Evolutionary conservation across 2,888 invertebrate genomes (phyloP).

Genomic region (Acrobasis suavella): DNA sequence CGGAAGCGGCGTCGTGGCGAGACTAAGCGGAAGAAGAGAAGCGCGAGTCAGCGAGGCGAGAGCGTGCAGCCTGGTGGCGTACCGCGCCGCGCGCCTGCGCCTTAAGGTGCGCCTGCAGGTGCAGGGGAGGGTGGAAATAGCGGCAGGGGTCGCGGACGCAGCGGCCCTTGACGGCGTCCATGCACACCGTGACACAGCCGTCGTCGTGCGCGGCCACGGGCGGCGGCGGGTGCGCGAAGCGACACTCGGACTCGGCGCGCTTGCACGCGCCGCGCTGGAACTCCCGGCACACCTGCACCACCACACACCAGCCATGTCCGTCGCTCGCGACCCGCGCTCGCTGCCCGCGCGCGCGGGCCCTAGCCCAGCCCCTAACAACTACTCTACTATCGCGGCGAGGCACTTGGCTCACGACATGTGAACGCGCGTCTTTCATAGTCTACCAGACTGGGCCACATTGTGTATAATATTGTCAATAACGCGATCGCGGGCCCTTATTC

Average conservation of each 20-base stretch:
- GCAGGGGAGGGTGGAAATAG: slow-evolving; percentile 99
- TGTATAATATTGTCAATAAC: slow-evolving; percentile 22
- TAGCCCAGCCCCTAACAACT: slow-evolving; percentile 35
- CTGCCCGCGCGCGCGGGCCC: slow-evolving; percentile 22
- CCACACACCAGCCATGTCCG: slow-evolving; percentile 74
- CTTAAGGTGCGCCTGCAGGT: slow-evolving; percentile 99
- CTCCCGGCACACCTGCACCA: slow-evolving; percentile 97
- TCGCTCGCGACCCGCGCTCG: slow-evolving; percentile 50
- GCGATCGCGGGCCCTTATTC: slow-evolving; percentile 17
- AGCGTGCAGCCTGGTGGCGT: slow-evolving; percentile 87
- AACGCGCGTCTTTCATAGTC: slow-evolving; percentile 17
- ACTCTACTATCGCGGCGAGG: slow-evolving; percentile 9
- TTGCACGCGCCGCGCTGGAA: slow-evolving; percentile 99
- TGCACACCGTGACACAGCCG: slow-evolving; percentile 99
- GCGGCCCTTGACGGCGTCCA: slow-evolving; percentile 99
- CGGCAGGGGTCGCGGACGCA: slow-evolving; percentile 99
- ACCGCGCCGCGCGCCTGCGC: slow-evolving; percentile 97
- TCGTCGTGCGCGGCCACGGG: slow-evolving; percentile 98
- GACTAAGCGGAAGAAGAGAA: slow-evolving; percentile 78
- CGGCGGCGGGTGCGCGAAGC: slow-evolving; percentile 99
- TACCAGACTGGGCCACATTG: slow-evolving; percentile 14
- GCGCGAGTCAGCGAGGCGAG: slow-evolving; percentile 76
- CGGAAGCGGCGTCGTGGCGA: slow-evolving; percentile 79
- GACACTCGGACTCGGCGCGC: slow-evolving; percentile 98
- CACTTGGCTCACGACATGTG: slow-evolving; percentile 12